Evolutionary conservation across 2,888 invertebrate genomes (phyloP).

Genomic region (Folsomia manolachei): DNA sequence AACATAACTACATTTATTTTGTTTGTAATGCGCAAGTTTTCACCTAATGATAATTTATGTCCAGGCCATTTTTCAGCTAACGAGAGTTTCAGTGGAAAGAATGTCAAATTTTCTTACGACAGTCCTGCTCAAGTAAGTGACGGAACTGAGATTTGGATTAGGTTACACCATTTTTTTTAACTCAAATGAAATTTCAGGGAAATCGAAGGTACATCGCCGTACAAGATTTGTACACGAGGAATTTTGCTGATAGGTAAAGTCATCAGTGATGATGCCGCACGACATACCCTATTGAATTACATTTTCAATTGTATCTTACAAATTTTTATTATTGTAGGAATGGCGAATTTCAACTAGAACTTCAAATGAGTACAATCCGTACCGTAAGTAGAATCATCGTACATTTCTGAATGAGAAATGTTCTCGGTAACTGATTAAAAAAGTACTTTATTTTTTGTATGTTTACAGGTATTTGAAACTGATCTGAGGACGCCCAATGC

Average conservation of each 20-base stretch:
- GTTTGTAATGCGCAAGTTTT: too few species aligned
- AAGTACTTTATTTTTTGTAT: too few species aligned
- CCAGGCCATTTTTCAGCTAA: slow-evolving; percentile 79
- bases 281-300: background rate
- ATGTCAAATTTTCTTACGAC: slow-evolving; percentile 58
- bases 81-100: slow-evolving; percentile 74
- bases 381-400: too few species aligned
- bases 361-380: slow-evolving; percentile 71
- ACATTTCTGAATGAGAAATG: too few species aligned
- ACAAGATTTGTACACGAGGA: slow-evolving; percentile 66
- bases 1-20: too few species aligned
- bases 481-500: slow-evolving; percentile 63
- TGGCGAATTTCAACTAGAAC: slow-evolving; percentile 75
- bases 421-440: too few species aligned
- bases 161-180: too few species aligned
- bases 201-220: slow-evolving; percentile 71
- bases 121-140: slow-evolving; percentile 48
- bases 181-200: too few species aligned
- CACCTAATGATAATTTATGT: slow-evolving; percentile 58
- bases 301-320: too few species aligned
- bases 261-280: slow-evolving; percentile 62
- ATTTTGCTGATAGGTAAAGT: slow-evolving; percentile 66
- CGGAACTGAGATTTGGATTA: background rate
- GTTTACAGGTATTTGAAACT: slow-evolving; percentile 70
- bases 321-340: slow-evolving; percentile 57